Base-by-base conservation (phyloP, 2,888 invertebrate species). In the Chrysolina haemoptera region DNA sequence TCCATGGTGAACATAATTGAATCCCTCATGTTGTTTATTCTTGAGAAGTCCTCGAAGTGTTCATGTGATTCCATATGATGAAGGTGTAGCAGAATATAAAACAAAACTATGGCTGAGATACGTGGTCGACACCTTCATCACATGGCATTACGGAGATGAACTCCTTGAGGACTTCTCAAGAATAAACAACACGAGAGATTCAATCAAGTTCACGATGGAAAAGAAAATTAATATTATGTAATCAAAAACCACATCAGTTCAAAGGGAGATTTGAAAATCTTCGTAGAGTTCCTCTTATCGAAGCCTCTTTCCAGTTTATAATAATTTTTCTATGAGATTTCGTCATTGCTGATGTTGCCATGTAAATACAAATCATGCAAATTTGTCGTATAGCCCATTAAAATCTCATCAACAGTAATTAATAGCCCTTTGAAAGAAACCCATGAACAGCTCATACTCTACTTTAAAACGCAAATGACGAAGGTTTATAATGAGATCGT, bases 381-480 rank as follows among this genome's bases (percentile, higher is more conserved):
- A 53, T 53, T 53, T 53, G 53, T 53, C 53, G 20, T 16, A 20
- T 18, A 53, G 20, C 12, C 53, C 53, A 53, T 53, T 53, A 53
- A 18, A 53, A 53, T 53, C 53, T 53, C 53, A 53, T 53, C 53
- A 18, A 5, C 20, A 53, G 53, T 53, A 53, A 53, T 53, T 53
- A 53, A 2, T 53, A 2, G 53, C 5, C 11, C 5, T 53, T 53
- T 20, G 11, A 53, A 53, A 53, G 53, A 53, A 53, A 20, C 53
- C 11, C 53, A 53, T 53, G 11, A 53, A 12, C 10, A 20, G 22
- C 12, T 53, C 12, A 53, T 53, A 12, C 35, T 35, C 35, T 35
- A 12, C 12, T 16, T 20, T 20, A 53, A 2, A 12, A 20, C 53
- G 18, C 20, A 10, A 18, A 22, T 10, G 20, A 53, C 1, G 0